Conservation (phyloP, 2,888 invertebrate genomes). For the Opisthograptis luteolata region DNA sequence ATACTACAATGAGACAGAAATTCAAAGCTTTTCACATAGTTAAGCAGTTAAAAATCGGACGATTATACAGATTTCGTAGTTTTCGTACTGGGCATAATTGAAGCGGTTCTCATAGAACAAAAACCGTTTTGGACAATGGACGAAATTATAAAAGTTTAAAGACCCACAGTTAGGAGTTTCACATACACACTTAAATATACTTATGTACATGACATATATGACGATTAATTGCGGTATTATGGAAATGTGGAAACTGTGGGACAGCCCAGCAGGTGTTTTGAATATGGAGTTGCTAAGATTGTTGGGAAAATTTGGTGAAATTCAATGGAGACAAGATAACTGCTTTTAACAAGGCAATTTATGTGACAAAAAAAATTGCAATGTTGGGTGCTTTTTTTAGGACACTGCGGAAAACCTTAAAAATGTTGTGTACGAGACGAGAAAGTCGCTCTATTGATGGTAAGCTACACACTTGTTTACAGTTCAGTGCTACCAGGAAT, state of each 20-base stretch:
- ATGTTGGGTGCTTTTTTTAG: not conserved
- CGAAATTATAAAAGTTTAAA: constrained; percentile 76
- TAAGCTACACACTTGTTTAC: too few relatives aligned
- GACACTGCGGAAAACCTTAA: too few relatives aligned
- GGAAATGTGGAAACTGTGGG: constrained; percentile 57
- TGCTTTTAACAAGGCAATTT: not conserved
- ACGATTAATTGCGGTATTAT: constrained; percentile 74
- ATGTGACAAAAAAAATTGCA: not conserved
- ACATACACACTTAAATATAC: constrained; percentile 79
- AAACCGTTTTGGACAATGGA: constrained; percentile 79
- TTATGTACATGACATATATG: constrained; percentile 77
- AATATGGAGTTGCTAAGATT: constrained; percentile 29
- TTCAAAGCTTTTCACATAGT: constrained; percentile 77
- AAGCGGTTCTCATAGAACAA: constrained; percentile 82
- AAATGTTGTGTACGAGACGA: too few relatives aligned
- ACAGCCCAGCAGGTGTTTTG: constrained; percentile 34
- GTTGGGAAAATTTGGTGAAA: constrained; percentile 35
- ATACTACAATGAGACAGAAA: constrained; percentile 71
- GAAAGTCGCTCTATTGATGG: too few relatives aligned
- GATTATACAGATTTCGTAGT: constrained; percentile 76
- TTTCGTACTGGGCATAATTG: constrained; percentile 74
- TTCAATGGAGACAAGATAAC: constrained; percentile 14
- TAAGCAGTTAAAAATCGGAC: constrained; percentile 77
- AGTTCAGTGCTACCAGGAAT: too few relatives aligned
- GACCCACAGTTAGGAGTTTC: constrained; percentile 72